Base-by-base conservation (phyloP, 2,888 invertebrate species). In the Prenolepis imparis region DNA sequence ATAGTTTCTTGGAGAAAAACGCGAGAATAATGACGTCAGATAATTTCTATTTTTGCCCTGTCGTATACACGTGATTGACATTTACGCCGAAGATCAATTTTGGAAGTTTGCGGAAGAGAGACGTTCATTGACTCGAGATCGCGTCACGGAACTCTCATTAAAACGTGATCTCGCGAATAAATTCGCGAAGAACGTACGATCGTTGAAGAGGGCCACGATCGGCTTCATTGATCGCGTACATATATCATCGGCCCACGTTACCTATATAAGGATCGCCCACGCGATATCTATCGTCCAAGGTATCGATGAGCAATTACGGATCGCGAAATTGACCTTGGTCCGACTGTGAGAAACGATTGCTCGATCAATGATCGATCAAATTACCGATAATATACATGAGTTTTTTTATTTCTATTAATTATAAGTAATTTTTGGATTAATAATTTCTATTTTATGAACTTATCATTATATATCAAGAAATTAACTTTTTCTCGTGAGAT, bases 251-350 rank as follows among this genome's bases (percentile, higher is more conserved):
- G 41, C 57, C 74, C 57, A 61, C 73, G 83, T 63, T 52, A 36
- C 21, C 32, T 52, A 21, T 70, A 73, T 70, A 74, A 77, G 77
- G 55, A 12, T 64, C 41, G 36, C 86, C 77, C 83, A 86, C 86
- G 67, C 83, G 73, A 61, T 63, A 52, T 72, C 67, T 63, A 81
- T 85, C 86, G 85, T 41, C n/a, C 48, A 36, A 85, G 57, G 36
- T 70, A 84, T 70, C 74, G 57, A 66, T 64, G 55, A 73, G 55
- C 72, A 81, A 84, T 74, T 59, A 59, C 41, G 8, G 52, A 82
- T 73, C 59, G 59, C 41, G 52, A 73, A 24, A 64, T 39, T 74
- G 67, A 84, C 67, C 84, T 74, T 73, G 66, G 18, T 24, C 39
- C 21, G 15, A n/a, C 24, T 12, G 39, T 55, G 39, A 63, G 61